Conservation (phyloP, 1,140 invertebrate species). For the Oscheius sp. region DNA sequence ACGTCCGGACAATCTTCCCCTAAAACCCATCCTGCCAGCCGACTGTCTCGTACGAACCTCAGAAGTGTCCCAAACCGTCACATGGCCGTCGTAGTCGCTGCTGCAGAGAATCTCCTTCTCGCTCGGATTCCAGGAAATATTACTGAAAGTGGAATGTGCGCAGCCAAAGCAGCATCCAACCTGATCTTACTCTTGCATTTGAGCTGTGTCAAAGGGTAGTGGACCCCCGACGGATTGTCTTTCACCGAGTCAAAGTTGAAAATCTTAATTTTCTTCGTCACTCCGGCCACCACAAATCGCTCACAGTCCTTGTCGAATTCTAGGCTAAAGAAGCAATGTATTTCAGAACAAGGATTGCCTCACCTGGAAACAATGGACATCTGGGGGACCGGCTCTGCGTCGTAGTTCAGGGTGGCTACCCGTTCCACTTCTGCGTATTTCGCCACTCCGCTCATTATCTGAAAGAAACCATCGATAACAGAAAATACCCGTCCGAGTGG, state of each 20-base stretch:
- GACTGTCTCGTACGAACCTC: no score
- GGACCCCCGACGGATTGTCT: constrained; percentile 78
- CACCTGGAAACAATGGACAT: constrained; percentile 83
- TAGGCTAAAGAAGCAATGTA: constrained; percentile 70
- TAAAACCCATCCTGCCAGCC: no score
- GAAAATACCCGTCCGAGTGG: no score
- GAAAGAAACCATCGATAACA: no score
- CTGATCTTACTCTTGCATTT: constrained; percentile 87
- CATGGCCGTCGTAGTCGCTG: constrained; percentile 91
- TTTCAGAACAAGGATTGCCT: background rate
- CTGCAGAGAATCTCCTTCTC: constrained; percentile 84
- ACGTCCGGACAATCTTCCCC: constrained; percentile 70
- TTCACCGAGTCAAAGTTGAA: constrained; percentile 84
- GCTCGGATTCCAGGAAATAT: constrained; percentile 89
- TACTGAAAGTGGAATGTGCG: no score
- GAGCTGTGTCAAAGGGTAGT: constrained; percentile 90
- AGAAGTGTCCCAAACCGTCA: constrained; percentile 90
- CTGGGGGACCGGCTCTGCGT: constrained; percentile 80
- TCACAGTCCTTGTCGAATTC: constrained; percentile 96
- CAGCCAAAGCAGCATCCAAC: no score
- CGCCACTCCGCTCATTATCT: constrained; percentile 85
- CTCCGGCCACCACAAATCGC: constrained; percentile 91
- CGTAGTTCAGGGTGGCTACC: constrained; percentile 83
- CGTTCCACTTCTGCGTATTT: constrained; percentile 76
- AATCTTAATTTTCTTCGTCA: constrained; percentile 90